Evolutionary conservation across 2,113 vertebrate genomes (phyloP), one percentile per base, ranked within the genome.

Genomic region (Hirundichthys speculiger): DNA sequence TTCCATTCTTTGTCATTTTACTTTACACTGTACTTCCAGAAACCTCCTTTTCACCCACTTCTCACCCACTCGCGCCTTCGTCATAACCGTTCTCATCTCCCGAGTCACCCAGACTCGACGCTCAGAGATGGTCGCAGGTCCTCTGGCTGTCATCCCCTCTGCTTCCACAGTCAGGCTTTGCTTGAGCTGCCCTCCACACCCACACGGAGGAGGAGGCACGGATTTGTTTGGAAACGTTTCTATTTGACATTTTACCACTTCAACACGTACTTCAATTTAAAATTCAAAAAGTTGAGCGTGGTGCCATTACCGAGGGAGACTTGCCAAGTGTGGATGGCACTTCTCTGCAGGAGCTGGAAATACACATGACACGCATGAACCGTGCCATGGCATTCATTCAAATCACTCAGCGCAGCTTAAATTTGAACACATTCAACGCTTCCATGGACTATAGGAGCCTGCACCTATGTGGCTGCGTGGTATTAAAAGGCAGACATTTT

Each of bases 191-290:
- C 49, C 46, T 38, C 39, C 1, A 0, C n/a, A 20, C 48, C 39
- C 19, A 12, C 16, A 55, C 40, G 16, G 16, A 22, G 25, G 24
- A 1, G 5, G 39, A 14, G 25, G 7, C 1, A 5, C 5, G 40
- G 5, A n/a, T 47, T 41, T 70, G 60, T 64, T 64, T 64, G 49
- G 11, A 54, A 56, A 54, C 27, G 41, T 64, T 61, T 34, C 46
- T 15, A 25, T 68, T 58, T 82, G 68, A 81, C 72, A 68, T 77
- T 74, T 77, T 52, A 69, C 42, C 51, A 43, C n/a, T 77, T 79
- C 48, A 47, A 40, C 59, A 49, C 4, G 2, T 6, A 16, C 34
- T 64, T 53, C 6, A 43, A n/a, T 65, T 73, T 75, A 15, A 73
- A 66, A 76, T 76, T 53, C 53, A 61, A 61, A 71, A 71, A 77